Conservation (phyloP, 2,797 vertebrate species). For the Buceros bicornis region DNA sequence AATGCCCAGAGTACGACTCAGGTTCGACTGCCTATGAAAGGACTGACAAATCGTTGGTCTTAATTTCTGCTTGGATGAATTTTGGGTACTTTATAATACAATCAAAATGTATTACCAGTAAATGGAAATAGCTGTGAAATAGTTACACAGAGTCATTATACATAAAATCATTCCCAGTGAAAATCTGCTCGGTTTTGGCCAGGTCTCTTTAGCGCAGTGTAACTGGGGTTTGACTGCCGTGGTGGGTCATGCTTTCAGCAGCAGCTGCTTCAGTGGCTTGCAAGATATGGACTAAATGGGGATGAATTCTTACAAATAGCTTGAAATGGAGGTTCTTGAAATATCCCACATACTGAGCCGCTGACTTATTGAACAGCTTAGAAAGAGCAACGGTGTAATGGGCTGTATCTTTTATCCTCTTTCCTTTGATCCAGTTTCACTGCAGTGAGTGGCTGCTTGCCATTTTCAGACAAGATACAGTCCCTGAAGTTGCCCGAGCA, state of each 20-base stretch:
- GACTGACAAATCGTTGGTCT: neutral
- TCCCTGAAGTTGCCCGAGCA: neutral
- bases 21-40: neutral
- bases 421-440: neutral
- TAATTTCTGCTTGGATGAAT: neutral
- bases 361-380: neutral
- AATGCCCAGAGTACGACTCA: neutral
- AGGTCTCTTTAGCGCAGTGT: no score
- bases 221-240: neutral
- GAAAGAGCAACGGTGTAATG: neutral
- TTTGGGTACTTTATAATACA: neutral
- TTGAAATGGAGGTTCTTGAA: neutral
- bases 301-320: neutral
- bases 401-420: neutral
- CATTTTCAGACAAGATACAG: neutral
- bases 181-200: neutral
- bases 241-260: neutral
- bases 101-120: neutral
- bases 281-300: neutral
- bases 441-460: neutral
- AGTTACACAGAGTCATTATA: rapidly evolving
- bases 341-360: rapidly evolving
- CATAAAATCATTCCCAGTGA: neutral
- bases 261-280: neutral
- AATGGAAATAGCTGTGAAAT: neutral